Percentiles rank a stretch among this genome's conserved stretches.
Evolutionary conservation across 2,113 vertebrate genomes (phyloP).

Genomic region (Ameiurus melas): DNA sequence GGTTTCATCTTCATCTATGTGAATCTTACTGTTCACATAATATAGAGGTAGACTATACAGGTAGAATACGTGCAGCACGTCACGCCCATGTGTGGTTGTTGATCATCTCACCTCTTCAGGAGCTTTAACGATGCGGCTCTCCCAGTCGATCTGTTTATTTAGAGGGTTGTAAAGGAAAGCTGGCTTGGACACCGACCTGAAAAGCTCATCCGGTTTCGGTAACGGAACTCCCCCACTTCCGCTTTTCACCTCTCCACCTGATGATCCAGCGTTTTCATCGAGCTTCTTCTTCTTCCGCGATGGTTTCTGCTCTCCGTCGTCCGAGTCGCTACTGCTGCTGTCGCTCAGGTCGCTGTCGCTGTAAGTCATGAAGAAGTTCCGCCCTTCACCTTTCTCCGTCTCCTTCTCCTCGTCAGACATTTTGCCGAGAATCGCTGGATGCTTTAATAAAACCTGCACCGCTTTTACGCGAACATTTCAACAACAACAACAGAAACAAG

Average conservation of each 20-base stretch:
- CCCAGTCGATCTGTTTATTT: slow-evolving; percentile 93
- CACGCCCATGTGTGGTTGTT: neutral
- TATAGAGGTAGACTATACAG: no score
- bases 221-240: slow-evolving; percentile 58
- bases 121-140: slow-evolving; percentile 83
- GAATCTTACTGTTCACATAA: no score
- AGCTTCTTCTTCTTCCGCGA: slow-evolving; percentile 37
- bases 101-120: slow-evolving; percentile 79
- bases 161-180: slow-evolving; percentile 90
- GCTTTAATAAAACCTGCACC: neutral
- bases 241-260: neutral
- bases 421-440: neutral
- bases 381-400: slow-evolving; percentile 77
- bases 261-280: neutral
- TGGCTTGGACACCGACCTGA: slow-evolving; percentile 84
- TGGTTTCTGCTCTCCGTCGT: slow-evolving; percentile 54
- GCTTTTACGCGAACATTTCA: neutral
- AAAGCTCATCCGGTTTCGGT: slow-evolving; percentile 86
- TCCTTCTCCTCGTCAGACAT: slow-evolving; percentile 65
- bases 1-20: no score
- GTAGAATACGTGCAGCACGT: neutral
- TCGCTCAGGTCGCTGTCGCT: slow-evolving; percentile 77
- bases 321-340: slow-evolving; percentile 71
- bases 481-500: slow-evolving; percentile 27
- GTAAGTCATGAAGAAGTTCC: slow-evolving; percentile 88